Base-by-base conservation (phyloP, 2,113 vertebrate genomes). In the Otocyon megalotis region DNA sequence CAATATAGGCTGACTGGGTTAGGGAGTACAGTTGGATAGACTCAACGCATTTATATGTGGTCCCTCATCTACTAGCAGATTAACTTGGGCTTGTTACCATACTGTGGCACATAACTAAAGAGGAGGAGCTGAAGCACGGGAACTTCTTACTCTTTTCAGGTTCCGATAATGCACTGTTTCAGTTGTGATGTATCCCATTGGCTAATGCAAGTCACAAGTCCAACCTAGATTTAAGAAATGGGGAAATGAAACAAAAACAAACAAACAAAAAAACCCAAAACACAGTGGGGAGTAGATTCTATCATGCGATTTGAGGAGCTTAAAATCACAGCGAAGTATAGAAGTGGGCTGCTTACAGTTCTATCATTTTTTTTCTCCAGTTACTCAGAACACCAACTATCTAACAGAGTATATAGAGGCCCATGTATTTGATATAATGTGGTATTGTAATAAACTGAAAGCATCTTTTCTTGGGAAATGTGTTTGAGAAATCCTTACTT, bases 401-500 rank as follows among this genome's bases (percentile, higher is more conserved):
- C 3, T 1, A 22, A 4, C 17, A 5, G 2, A 91, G 32, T 69
- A 37, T 8, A 62, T 1, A 88, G 1, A 32, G 10, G 0, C 1
- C 7, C 8, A 35, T 71, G 10, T 43, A 76, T 32, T 72, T 90
- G 74, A 63, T 48, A 67, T 93, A 69, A 69, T 37, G 7, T 54
- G 22, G 8, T 17, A 63, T 69, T 83, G 2, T 80, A 84, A 76
- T 72, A 88, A 77, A 37, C 4, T 58, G 3, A 72, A 90, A 48
- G 0, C 1, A 83, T 3, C 11, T 90, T 58, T 53, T 53, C 56
- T 35, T 74, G 15, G 32, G 67, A 95, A 88, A 62, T 24, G 2
- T 15, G 4, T 13, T 93, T 77, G 22, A 88, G 16, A 91, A 94
- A 95, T 69, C 8, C 8, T 95, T n/a, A n/a, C 20, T 48, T 81